Evolutionary conservation across 2,888 invertebrate genomes (phyloP).

Genomic region (Drosophila melanocephala): DNA sequence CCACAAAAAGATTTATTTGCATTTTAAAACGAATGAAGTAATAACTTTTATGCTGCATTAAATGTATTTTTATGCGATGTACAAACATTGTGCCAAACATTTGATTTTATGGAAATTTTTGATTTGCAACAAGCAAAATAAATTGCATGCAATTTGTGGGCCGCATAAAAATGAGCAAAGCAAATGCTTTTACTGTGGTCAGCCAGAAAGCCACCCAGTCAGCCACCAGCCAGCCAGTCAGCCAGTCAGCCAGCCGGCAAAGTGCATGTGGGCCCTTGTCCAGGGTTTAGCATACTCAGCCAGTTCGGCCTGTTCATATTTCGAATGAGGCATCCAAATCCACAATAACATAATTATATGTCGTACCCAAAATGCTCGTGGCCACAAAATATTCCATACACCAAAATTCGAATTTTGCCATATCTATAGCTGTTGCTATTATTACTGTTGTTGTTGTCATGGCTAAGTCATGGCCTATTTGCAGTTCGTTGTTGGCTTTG

Average conservation of each 20-base stretch:
- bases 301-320: slow-evolving; percentile 18
- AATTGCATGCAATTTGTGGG: slow-evolving; percentile 76
- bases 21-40: slow-evolving; percentile 77
- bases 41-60: slow-evolving; percentile 76
- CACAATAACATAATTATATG: slow-evolving; percentile 70
- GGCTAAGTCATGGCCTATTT: slow-evolving; percentile 45
- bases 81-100: slow-evolving; percentile 70
- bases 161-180: slow-evolving; percentile 73
- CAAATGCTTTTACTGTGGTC: slow-evolving; percentile 42
- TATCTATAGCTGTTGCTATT: slow-evolving; percentile 5
- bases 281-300: slow-evolving; percentile 1
- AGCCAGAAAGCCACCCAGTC: slow-evolving; percentile 3
- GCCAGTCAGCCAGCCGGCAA: slow-evolving; percentile 6
- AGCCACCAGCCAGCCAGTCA: background rate
- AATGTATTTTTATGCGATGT: slow-evolving; percentile 66
- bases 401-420: slow-evolving; percentile 30
- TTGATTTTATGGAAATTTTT: slow-evolving; percentile 76
- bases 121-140: slow-evolving; percentile 78
- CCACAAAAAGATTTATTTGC: slow-evolving; percentile 70
- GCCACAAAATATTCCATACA: slow-evolving; percentile 41
- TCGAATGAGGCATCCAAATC: slow-evolving; percentile 43
- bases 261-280: slow-evolving; percentile 23
- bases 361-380: slow-evolving; percentile 44
- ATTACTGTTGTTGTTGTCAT: slow-evolving; percentile 11
- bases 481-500: slow-evolving; percentile 54